Conservation (phyloP, 2,888 invertebrate species). For the Platycnemis pennipes region DNA sequence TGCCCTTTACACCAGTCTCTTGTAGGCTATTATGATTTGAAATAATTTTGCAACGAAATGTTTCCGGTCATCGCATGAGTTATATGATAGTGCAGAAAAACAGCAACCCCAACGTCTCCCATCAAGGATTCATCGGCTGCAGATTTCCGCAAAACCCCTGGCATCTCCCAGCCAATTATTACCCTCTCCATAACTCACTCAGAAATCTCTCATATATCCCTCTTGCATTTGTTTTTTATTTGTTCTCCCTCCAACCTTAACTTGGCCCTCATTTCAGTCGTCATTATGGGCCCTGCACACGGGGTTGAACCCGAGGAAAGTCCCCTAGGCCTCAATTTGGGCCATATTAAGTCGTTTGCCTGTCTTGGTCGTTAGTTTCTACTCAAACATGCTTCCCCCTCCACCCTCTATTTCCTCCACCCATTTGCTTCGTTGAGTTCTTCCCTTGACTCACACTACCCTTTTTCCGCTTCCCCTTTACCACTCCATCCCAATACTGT, state of each 20-base stretch:
- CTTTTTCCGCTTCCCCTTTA: background rate
- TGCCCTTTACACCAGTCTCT: no score
- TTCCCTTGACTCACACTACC: background rate
- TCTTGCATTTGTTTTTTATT: background rate
- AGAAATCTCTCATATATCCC: background rate
- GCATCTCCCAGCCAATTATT: background rate
- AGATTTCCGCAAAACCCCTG: background rate
- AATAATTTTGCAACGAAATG: no score
- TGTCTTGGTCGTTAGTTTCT: slow-evolving; percentile 5
- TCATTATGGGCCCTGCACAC: background rate
- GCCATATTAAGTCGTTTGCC: slow-evolving; percentile 22
- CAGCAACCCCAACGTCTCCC: background rate
- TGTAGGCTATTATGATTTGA: no score
- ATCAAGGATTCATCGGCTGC: background rate
- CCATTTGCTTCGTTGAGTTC: background rate
- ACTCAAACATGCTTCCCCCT: background rate
- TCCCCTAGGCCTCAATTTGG: slow-evolving; percentile 1
- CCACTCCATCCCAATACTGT: background rate
- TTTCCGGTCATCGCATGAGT: background rate
- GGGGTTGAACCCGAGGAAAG: background rate
- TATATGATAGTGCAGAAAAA: background rate
- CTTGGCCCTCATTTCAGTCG: background rate
- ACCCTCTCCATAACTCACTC: background rate
- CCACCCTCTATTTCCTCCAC: background rate
- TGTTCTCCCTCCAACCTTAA: background rate